Evolutionary conservation across 2,888 invertebrate genomes (phyloP).

Genomic region (Caenorhabditis doughertyi): DNA sequence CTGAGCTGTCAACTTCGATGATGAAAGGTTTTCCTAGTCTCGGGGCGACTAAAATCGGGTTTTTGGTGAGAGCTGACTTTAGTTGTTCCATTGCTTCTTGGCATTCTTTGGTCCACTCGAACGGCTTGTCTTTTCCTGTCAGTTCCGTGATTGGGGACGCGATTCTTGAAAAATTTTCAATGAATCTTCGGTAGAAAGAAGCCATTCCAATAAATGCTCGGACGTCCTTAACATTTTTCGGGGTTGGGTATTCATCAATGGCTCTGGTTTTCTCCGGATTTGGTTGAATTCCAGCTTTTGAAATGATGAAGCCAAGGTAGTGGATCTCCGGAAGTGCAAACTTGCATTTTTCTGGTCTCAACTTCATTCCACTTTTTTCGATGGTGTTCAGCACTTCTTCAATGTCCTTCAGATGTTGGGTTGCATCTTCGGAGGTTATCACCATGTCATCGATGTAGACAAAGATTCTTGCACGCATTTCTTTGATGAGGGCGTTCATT

Average conservation of each 20-base stretch:
- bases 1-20: constrained; percentile 53
- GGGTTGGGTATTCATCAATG: constrained; percentile 38
- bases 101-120: constrained; percentile 44
- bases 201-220: constrained; percentile 51
- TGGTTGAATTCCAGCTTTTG: constrained; percentile 58
- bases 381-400: constrained; percentile 55
- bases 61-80: constrained; percentile 5
- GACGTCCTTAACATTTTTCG: constrained; percentile 49
- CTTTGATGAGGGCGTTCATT: constrained; percentile 34
- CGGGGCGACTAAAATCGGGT: constrained; percentile 48
- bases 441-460: constrained; percentile 64
- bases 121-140: constrained; percentile 24
- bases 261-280: constrained; percentile 60
- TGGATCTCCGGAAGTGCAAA: constrained; percentile 50
- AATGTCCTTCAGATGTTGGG: constrained; percentile 56
- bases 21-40: constrained; percentile 28
- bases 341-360: constrained; percentile 57
- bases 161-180: constrained; percentile 48
- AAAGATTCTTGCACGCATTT: constrained; percentile 17
- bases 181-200: no score
- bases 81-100: constrained; percentile 37
- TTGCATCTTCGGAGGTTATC: background rate
- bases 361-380: constrained; percentile 61
- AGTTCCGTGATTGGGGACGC: constrained; percentile 49
- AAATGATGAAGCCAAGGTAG: constrained; percentile 64